Base-by-base conservation (phyloP, 1,140 invertebrate genomes). In the Orchestia grillus region DNA sequence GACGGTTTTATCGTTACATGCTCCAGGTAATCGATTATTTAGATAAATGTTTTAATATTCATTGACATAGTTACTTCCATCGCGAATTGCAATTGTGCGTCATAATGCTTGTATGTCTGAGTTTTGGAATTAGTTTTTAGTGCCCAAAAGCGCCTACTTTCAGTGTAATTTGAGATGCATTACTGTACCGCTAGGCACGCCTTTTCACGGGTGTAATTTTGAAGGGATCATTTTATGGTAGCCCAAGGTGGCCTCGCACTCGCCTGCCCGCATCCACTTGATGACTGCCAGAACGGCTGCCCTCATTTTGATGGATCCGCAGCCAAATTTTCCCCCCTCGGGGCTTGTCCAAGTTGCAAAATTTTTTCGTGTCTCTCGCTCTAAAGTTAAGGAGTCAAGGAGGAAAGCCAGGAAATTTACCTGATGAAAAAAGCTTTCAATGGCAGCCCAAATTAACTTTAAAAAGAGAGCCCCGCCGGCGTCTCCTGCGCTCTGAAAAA, bases 401-500 rank as follows among this genome's bases (percentile, higher is more conserved):
- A 94, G 43, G 44, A 44, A 94, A 94, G 92, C 92, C 92, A 40
- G 92, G 92, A 94, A 94, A 94, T 94, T 44, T 94, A 94, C 92
- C 44, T 45, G 92, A 94, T 45, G 44, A 94, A 94, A 94, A 94
- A 94, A 94, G 44, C 92, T 44, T 94, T 94, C 92, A 94, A 94
- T 45, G 43, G 92, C 92, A 45, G 92, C 92, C 92, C 40, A 94
- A 94, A 94, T 94, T 94, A 94, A 94, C 92, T 94, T 94, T 45
- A 47, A 44, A 94, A 94, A 94, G 92, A 47, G 43, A 94, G 43
- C 36, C 43, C 44, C 44, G 92, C 36, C n/a, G 8, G 92, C 92
- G 92, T 94, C 44, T 6, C 36, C 44, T 44, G 92, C 43, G 43
- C 44, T 47, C 92, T 28, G 6, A 90, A 90, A 90, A 90, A 90